Percentiles rank a stretch among this genome's conserved stretches.
phyloP scores from a whole-genome alignment of 2,113 vertebrate genomes.

The Halichoeres trimaculatus region DNA sequence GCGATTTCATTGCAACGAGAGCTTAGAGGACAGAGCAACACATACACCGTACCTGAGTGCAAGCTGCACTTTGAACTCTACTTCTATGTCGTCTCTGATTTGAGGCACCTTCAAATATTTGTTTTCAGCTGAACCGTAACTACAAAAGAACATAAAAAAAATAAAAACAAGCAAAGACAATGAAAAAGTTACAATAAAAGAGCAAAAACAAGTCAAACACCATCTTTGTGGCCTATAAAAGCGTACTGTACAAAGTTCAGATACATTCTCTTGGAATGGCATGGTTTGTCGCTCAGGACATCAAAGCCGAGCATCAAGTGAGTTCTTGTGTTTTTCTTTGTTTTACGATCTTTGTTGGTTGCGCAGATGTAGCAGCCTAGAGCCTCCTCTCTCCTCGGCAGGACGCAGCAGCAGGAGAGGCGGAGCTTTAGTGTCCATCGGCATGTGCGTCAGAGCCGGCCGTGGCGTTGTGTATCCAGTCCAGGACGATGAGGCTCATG shows the following conservation, averaged over 20 bases:
- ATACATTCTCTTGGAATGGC: conserved; percentile 99
- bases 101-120: conserved; percentile 91
- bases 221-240: conserved; percentile 91
- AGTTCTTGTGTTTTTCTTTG: conserved; percentile 53
- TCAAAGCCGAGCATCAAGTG: conserved; percentile 63
- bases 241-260: conserved; percentile 87
- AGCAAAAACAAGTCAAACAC: conserved; percentile 78
- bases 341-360: conserved; percentile 46
- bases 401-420: background rate
- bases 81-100: conserved; percentile 34
- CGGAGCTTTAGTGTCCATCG: conserved; percentile 69
- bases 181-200: conserved; percentile 85
- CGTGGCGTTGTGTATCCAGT: conserved; percentile 86
- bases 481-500: conserved; percentile 92
- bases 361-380: conserved; percentile 10
- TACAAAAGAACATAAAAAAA: conserved; percentile 77
- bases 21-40: conserved; percentile 47
- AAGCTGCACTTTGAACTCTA: conserved; percentile 52
- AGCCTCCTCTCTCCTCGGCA: background rate
- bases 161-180: conserved; percentile 79
- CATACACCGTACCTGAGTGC: conserved; percentile 54
- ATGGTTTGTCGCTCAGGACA: conserved; percentile 86
- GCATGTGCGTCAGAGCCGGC: conserved; percentile 42
- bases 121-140: conserved; percentile 77
- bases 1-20: conserved; percentile 14